Conservation (phyloP, 1,140 invertebrate species). For the Heterodera schachtii region DNA sequence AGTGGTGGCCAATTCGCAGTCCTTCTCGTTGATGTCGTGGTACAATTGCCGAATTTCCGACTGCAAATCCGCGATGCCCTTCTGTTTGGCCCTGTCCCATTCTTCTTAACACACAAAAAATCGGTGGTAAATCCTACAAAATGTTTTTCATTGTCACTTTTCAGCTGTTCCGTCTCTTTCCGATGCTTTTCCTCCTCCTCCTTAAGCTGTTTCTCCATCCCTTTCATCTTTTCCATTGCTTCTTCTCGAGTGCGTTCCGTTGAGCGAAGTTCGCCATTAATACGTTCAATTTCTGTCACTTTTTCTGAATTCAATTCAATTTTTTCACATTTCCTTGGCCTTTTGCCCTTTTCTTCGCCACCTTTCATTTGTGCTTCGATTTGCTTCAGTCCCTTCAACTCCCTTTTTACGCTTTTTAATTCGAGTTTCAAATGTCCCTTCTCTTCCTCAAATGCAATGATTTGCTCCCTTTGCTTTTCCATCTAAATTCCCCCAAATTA, state of each 20-base stretch:
- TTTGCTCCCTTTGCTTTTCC: not conserved
- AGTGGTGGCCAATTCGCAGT: conserved; percentile 26
- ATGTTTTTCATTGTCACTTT: not conserved
- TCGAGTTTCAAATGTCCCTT: conserved; percentile 14
- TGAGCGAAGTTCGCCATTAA: not conserved
- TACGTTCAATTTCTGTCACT: conserved; percentile 11
- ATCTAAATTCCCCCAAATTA: not conserved
- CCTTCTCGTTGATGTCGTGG: conserved; percentile 30
- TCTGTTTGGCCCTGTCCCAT: conserved; percentile 14
- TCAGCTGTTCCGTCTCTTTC: not conserved
- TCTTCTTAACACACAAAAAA: conserved; percentile 10
- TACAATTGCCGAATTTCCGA: conserved; percentile 27
- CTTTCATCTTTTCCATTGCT: not conserved
- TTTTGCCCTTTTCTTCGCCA: not conserved
- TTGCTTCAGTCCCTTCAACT: conserved; percentile 12
- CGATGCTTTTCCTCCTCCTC: not conserved
- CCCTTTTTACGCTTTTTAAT: conserved; percentile 21
- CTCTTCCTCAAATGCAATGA: not conserved
- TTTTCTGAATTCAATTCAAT: not conserved
- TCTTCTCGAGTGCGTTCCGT: not conserved
- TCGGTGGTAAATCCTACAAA: not conserved
- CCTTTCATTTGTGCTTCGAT: not conserved
- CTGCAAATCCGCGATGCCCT: conserved; percentile 27
- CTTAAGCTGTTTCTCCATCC: not conserved
- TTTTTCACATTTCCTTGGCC: not conserved